A percentile compares a stretch with the other conserved stretches of the same genome.
Evolutionary conservation across 2,113 vertebrate species (phyloP).

Genomic region (Platysternon megacephalum): DNA sequence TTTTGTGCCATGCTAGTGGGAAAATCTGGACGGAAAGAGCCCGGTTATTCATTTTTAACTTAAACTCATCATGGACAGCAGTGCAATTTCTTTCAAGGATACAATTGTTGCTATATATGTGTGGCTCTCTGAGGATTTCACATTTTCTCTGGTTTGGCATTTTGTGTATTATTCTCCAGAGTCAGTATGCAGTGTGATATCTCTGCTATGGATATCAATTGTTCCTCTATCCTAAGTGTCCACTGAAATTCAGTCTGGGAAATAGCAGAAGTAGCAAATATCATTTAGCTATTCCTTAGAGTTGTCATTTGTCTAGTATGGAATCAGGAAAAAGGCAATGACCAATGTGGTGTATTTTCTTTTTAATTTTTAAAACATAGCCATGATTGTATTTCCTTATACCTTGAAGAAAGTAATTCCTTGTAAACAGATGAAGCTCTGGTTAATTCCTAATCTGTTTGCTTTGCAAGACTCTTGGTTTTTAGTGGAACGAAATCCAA

Average conservation of each 20-base stretch:
- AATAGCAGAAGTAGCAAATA: not conserved
- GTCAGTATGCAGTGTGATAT: not conserved
- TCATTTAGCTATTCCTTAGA: not conserved
- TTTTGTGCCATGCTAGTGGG: not conserved
- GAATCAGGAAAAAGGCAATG: not conserved
- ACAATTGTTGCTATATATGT: not conserved
- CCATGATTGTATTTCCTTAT: not conserved
- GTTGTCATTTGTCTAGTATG: not conserved
- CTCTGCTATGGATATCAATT: not conserved
- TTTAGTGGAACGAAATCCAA: not conserved
- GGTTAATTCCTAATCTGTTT: not conserved
- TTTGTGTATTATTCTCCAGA: not conserved
- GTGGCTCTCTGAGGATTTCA: not conserved
- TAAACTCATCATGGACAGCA: not conserved
- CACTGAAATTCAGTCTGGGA: not conserved
- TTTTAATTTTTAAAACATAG: not conserved
- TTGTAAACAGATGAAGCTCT: not conserved
- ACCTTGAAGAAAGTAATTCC: not conserved
- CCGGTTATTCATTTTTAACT: fast-evolving
- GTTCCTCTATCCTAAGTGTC: not conserved
- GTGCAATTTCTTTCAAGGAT: not conserved
- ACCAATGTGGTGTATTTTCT: not conserved
- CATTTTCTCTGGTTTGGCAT: not conserved
- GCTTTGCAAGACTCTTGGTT: not conserved
- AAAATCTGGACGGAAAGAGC: not conserved